Base-by-base conservation (phyloP, 2,113 vertebrate species). In the Athene noctua region DNA sequence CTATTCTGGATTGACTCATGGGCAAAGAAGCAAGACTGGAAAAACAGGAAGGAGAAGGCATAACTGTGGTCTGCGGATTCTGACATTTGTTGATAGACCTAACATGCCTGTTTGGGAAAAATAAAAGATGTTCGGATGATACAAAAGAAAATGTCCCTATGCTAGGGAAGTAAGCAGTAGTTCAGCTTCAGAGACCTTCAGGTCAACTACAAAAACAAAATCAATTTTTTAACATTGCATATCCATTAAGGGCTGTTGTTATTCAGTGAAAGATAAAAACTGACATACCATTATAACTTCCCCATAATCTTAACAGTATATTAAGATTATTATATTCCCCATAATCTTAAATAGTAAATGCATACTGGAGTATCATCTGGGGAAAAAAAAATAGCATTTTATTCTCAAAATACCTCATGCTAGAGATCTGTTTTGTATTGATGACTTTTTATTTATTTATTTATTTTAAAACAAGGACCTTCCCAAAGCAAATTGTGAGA, bases 121-220 rank as follows among this genome's bases (percentile, higher is more conserved):
- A 80, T 1, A 74, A 36, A 65, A 36, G 6, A 40, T 4, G 32
- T 30, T 9, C 0, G 0, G 12, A 80, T 47, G 7, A 62, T 16
- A 58, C 2, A 20, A 34, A 74, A 49, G 54, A 17, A 22, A 23
- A 6, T 10, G 5, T 58, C 6, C 11, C 19, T 27, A 26, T 22
- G 23, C 25, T 42, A 65, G 15, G 77, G 27, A 81, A 65, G 14
- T 38, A 66, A 65, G 49, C 20, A 42, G n/a, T 29, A 80, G 15
- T 32, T 65, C 19, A 49, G 18, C 26, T 62, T 68, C 34, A 44
- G 15, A 85, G 20, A 47, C 19, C 20, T 88, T 38, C 38, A 92
- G 9, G 17, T 20, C 8, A 5, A 85, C 51, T 3, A 1, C 25
- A 42, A 80, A 80, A 74, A 1, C 2, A 22, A 84, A 79, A 32